phyloP scores from a whole-genome alignment of 2,888 invertebrate species.

The Timandra comae region DNA sequence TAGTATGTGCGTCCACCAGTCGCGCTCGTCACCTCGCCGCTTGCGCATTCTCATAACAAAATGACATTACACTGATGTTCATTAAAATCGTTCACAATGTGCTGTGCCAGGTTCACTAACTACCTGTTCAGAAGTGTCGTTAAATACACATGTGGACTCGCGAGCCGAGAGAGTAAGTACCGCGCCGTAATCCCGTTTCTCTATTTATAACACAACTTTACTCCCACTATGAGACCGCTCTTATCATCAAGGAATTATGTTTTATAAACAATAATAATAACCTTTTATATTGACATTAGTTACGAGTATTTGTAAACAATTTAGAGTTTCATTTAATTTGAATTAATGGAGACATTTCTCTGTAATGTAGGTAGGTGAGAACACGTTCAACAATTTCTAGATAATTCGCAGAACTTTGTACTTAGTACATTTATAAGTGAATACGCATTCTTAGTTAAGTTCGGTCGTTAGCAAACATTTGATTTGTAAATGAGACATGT shows the following conservation, averaged over 20 bases:
- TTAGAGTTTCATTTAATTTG: neutral
- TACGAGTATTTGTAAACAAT: neutral
- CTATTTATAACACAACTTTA: slow-evolving; percentile 31
- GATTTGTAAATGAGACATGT: slow-evolving; percentile 17
- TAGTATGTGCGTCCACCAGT: slow-evolving; percentile 57
- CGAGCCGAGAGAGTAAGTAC: slow-evolving; percentile 69
- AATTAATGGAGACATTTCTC: slow-evolving; percentile 8
- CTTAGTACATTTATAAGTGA: slow-evolving; percentile 13
- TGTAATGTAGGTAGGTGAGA: slow-evolving; percentile 16
- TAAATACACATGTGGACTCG: slow-evolving; percentile 70
- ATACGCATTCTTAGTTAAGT: slow-evolving; percentile 7
- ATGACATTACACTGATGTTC: slow-evolving; percentile 55
- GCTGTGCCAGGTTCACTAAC: slow-evolving; percentile 63
- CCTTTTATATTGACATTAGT: slow-evolving; percentile 9
- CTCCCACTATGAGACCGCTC: slow-evolving; percentile 3
- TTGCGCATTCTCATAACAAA: slow-evolving; percentile 35
- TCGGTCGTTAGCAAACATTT: slow-evolving; percentile 15
- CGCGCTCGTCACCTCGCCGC: slow-evolving; percentile 35
- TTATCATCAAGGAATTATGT: slow-evolving; percentile 23
- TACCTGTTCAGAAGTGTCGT: slow-evolving; percentile 68
- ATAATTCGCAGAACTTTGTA: slow-evolving; percentile 18
- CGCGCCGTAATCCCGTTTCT: slow-evolving; percentile 28
- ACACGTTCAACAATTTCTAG: slow-evolving; percentile 43
- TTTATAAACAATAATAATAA: slow-evolving; percentile 15
- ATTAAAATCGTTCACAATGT: slow-evolving; percentile 53